These are phyloP conservation scores for Coendou prehensilis DNA, from an alignment of 2,797 vertebrate species.

Conservation along the genomic window DNA sequence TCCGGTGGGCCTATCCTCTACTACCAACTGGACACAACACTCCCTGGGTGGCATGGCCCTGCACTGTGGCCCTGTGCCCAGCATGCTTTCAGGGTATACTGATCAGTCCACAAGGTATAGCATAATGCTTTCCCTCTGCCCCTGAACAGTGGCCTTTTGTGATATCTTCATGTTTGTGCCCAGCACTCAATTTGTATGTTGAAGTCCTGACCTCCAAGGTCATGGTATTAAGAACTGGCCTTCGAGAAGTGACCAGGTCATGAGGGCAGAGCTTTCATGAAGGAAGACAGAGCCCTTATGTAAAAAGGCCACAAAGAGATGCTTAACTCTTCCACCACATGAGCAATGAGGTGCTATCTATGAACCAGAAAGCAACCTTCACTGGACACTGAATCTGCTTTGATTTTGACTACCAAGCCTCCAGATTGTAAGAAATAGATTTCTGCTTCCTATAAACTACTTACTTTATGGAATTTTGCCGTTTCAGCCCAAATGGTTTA, in stretches of 20 bases:
- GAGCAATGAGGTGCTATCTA: not conserved
- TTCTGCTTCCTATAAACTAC: not conserved
- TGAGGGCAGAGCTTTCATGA: not conserved
- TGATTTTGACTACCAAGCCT: not conserved
- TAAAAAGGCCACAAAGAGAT: not conserved
- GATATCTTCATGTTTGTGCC: not conserved
- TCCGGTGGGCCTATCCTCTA: accelerated
- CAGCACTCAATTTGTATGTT: no score
- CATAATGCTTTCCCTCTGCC: not conserved
- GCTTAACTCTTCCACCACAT: not conserved
- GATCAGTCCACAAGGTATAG: not conserved
- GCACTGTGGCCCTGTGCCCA: not conserved
- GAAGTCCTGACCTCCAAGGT: not conserved
- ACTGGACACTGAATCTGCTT: not conserved
- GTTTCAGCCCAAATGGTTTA: not conserved
- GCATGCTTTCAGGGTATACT: not conserved
- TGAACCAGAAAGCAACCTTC: not conserved
- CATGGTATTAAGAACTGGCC: not conserved
- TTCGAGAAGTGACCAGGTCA: not conserved
- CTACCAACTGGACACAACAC: not conserved
- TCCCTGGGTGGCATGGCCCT: not conserved
- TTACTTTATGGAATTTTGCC: not conserved
- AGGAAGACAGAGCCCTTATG: not conserved
- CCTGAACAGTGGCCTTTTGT: not conserved
- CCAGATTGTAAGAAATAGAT: not conserved